Conservation (phyloP, 1,140 invertebrate species). For the Globodera ellingtonae region DNA sequence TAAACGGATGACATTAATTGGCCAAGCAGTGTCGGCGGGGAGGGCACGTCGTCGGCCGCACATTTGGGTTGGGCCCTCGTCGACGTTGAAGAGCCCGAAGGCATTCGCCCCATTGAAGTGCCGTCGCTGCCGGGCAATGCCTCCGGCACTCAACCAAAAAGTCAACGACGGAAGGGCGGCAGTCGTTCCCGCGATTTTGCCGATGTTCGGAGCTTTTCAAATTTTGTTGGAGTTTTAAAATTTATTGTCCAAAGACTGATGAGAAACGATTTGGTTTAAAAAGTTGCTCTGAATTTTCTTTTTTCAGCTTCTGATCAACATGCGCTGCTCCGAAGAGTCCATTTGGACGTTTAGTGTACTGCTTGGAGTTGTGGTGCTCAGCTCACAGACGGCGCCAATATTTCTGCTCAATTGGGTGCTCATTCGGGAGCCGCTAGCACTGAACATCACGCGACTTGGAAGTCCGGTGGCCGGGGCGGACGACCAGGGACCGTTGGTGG, state of each 20-base stretch:
- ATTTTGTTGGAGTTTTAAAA: too few relatives aligned
- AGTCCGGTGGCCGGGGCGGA: slow-evolving; percentile 1
- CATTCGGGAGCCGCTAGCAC: slow-evolving; percentile 28
- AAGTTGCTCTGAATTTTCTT: too few relatives aligned
- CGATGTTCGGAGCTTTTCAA: not conserved
- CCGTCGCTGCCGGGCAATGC: not conserved
- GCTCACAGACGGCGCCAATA: slow-evolving; percentile 39
- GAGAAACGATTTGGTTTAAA: too few relatives aligned
- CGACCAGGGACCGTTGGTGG: slow-evolving; percentile 32
- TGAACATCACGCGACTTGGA: slow-evolving; percentile 30
- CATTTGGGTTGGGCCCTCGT: not conserved
- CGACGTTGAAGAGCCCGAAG: not conserved
- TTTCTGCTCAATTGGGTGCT: slow-evolving; percentile 41
- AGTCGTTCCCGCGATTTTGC: not conserved
- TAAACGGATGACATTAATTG: not conserved
- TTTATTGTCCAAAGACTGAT: too few relatives aligned
- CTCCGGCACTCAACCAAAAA: not conserved
- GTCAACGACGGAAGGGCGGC: not conserved
- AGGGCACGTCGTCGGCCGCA: not conserved
- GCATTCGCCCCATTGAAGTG: not conserved
- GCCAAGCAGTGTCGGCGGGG: not conserved
- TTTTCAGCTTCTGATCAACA: slow-evolving; percentile 43
- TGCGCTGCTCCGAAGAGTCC: slow-evolving; percentile 32
- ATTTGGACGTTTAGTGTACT: slow-evolving; percentile 27
- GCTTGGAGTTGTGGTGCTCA: slow-evolving; percentile 33